These are phyloP conservation scores for Popillia japonica DNA, from an alignment of 1,140 invertebrate genomes.

Conservation along the genomic window DNA sequence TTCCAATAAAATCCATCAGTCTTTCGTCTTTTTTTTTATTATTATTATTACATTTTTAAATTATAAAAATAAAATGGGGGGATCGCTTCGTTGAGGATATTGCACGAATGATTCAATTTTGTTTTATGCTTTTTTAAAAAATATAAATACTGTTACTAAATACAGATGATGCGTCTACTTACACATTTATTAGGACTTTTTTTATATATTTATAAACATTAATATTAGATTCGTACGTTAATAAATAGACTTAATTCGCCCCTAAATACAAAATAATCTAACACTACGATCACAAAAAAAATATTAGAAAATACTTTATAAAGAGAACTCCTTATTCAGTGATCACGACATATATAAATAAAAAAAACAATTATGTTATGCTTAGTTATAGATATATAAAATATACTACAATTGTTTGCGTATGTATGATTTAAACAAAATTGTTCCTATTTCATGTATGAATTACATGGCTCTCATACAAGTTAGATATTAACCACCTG, in stretches of 20 bases:
- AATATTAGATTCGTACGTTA: background rate
- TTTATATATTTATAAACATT: too few species aligned
- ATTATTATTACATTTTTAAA: too few species aligned
- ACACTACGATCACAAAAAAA: conserved; percentile 5
- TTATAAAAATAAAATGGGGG: background rate
- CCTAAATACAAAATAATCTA: background rate
- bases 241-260: background rate
- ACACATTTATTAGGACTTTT: too few species aligned
- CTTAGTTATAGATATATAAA: too few species aligned
- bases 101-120: background rate
- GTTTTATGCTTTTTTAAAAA: too few species aligned
- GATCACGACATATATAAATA: conserved; percentile 6
- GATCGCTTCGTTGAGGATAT: background rate
- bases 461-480: background rate
- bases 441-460: conserved; percentile 3
- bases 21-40: too few species aligned
- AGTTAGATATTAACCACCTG: background rate
- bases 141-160: too few species aligned
- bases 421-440: background rate
- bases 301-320: background rate
- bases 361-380: background rate
- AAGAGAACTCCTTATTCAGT: background rate
- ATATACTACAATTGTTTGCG: background rate
- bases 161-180: too few species aligned
- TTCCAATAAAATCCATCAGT: conserved; percentile 1